Conservation (phyloP, 1,140 invertebrate species). For the Cylas formicarius region DNA sequence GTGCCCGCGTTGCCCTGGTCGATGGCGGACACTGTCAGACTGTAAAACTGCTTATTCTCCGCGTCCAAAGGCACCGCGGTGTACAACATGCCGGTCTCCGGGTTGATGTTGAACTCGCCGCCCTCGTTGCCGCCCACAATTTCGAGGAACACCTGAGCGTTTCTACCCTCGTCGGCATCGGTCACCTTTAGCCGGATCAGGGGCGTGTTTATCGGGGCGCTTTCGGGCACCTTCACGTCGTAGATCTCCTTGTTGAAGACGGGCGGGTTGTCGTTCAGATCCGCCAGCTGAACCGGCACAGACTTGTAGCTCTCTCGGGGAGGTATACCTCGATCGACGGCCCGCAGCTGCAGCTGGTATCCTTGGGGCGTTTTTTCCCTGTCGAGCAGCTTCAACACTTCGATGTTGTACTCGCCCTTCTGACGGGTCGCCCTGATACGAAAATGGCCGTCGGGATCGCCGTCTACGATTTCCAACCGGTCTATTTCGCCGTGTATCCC, state of each 20-base stretch:
- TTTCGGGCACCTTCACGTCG: conserved; percentile 80
- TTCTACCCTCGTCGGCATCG: conserved; percentile 74
- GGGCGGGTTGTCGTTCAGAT: conserved; percentile 78
- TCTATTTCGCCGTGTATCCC: conserved; percentile 79
- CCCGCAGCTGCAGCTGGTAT: conserved; percentile 81
- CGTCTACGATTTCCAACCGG: conserved; percentile 77
- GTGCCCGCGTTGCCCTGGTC: conserved; percentile 80
- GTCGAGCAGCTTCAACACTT: conserved; percentile 69
- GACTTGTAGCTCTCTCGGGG: conserved; percentile 65
- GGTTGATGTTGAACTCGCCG: conserved; percentile 78
- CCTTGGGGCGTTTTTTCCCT: conserved; percentile 66
- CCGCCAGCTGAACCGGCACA: conserved; percentile 68
- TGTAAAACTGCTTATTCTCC: conserved; percentile 81
- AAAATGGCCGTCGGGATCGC: conserved; percentile 83
- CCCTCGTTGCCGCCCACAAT: conserved; percentile 90
- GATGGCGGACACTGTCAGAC: conserved; percentile 82
- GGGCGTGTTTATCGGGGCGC: conserved; percentile 79
- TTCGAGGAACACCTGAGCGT: conserved; percentile 73
- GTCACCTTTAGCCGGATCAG: conserved; percentile 78
- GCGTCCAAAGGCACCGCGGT: conserved; percentile 79
- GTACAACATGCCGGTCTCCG: conserved; percentile 82
- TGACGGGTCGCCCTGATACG: conserved; percentile 56
- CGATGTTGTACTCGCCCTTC: conserved; percentile 65
- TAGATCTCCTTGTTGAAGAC: conserved; percentile 85
- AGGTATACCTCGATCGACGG: conserved; percentile 67